These are phyloP conservation scores for Brachionichthys hirsutus DNA, from an alignment of 2,113 vertebrate species.

Conservation along the genomic window DNA sequence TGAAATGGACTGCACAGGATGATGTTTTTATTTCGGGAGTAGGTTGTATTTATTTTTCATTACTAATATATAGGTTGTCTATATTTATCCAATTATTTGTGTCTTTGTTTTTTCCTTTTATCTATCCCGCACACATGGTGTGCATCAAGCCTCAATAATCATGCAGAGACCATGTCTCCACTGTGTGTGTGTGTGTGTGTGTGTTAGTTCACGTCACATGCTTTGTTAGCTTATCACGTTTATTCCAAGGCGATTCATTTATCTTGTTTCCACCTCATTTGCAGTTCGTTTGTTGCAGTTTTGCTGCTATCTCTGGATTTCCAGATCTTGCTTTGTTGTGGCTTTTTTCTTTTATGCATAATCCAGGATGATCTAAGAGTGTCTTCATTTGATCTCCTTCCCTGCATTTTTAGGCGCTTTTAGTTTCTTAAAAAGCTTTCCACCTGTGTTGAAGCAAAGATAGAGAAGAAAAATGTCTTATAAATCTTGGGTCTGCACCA, in stretches of 20 bases:
- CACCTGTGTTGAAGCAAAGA: not conserved
- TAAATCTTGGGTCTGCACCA: not conserved
- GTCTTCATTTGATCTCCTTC: slow-evolving; percentile 1
- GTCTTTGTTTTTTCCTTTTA: slow-evolving; percentile 42
- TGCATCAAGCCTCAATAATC: slow-evolving; percentile 34
- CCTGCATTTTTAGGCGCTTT: not conserved
- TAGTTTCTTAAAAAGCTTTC: slow-evolving; percentile 2
- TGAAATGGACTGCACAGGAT: too few species aligned
- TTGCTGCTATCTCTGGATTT: slow-evolving; percentile 4
- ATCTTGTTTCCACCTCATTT: slow-evolving; percentile 8
- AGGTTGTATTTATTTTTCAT: slow-evolving; percentile 9
- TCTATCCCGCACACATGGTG: slow-evolving; percentile 51
- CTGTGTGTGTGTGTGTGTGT: slow-evolving; percentile 4
- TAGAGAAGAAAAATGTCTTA: not conserved
- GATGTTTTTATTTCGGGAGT: too few species aligned
- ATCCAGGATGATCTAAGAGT: slow-evolving; percentile 33
- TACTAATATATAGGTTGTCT: not conserved
- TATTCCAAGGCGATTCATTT: not conserved
- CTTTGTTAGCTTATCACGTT: too few species aligned
- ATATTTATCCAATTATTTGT: slow-evolving; percentile 15
- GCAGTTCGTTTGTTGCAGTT: not conserved
- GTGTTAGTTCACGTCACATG: not conserved
- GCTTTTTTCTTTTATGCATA: slow-evolving; percentile 30
- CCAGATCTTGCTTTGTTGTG: slow-evolving; percentile 14
- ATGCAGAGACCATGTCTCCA: slow-evolving; percentile 13